Evolutionary conservation across 2,113 vertebrate species (phyloP), one percentile per base, ranked within the genome.

Genomic region (Esox niger): DNA sequence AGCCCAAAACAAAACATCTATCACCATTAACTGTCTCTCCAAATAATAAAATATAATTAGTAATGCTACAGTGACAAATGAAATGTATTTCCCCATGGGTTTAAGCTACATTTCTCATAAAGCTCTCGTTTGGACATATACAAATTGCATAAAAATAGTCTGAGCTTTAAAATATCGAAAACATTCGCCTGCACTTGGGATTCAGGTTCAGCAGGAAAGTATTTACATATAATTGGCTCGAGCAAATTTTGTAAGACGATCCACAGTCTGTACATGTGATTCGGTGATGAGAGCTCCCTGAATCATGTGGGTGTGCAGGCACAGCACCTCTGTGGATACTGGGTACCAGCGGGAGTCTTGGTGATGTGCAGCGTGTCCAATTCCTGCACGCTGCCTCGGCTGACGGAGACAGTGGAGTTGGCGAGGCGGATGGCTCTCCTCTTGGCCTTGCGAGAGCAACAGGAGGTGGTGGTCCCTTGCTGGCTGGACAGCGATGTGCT

Each of bases 401-500:
- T 96, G 49, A 95, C 92, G 0, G 94, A 95, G 66, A 94, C 92
- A 0, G 93, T 95, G 71, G 94, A 95, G 86, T 95, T 95, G 68
- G 93, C 93, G 61, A 95, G 88, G 11, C 93, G 88, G 79, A 94
- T 94, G 82, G 92, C 92, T 74, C 92, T 90, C 64, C 94, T 90
- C 63, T 93, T 81, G 73, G 88, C 86, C 0, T 92, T 88, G 23
- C 93, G 91, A 1, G 94, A 94, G 77, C 95, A 96, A 80, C 94
- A 96, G 0, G 91, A 92, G 11, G 88, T 89, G 31, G 89, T 84
- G 61, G 86, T 78, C 38, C 90, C 85, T 71, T 93, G 92, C 59
- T 95, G 94, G 83, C 94, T 95, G 82, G 94, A 95, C 56, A 95
- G 74, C 1, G 95, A 96, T 1, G 94, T 96, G 88, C 95, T 96